Percentiles rank a stretch among this genome's conserved stretches.
Conservation (phyloP, 1,140 invertebrate genomes). For the Lepidotrigona ventralis region DNA sequence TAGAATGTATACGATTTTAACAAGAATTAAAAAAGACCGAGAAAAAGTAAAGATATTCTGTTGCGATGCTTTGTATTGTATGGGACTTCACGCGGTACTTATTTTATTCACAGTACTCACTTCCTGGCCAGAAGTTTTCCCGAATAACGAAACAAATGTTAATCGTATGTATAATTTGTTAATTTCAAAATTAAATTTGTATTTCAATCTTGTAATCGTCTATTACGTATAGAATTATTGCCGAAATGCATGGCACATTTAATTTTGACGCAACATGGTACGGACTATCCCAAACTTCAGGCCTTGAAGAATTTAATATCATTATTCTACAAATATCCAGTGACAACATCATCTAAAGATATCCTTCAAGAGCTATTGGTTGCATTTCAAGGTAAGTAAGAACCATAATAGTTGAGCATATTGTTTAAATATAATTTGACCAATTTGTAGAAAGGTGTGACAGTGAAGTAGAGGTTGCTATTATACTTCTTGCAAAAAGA, state of each 20-base stretch:
- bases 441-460: conserved; percentile 53
- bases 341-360: conserved; percentile 29
- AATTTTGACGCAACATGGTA: conserved; percentile 43
- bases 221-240: conserved; percentile 67
- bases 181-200: not conserved
- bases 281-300: conserved; percentile 44
- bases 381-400: conserved; percentile 63
- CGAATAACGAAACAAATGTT: conserved; percentile 59
- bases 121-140: conserved; percentile 76
- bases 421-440: conserved; percentile 21
- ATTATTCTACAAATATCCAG: conserved; percentile 66
- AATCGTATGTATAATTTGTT: conserved; percentile 51
- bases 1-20: conserved; percentile 67
- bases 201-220: not conserved
- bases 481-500: conserved; percentile 73
- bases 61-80: conserved; percentile 74
- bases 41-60: conserved; percentile 72
- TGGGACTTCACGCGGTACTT: conserved; percentile 60
- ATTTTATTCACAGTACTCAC: conserved; percentile 68
- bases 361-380: conserved; percentile 59
- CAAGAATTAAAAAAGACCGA: conserved; percentile 74
- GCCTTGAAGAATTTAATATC: conserved; percentile 63
- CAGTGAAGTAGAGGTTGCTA: conserved; percentile 58
- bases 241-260: conserved; percentile 68
- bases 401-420: not conserved